A percentile compares a stretch with the other conserved stretches of the same genome.
These are phyloP conservation scores for Oegoconia quadripuncta DNA, from an alignment of 2,888 invertebrate species.

Conservation along the genomic window DNA sequence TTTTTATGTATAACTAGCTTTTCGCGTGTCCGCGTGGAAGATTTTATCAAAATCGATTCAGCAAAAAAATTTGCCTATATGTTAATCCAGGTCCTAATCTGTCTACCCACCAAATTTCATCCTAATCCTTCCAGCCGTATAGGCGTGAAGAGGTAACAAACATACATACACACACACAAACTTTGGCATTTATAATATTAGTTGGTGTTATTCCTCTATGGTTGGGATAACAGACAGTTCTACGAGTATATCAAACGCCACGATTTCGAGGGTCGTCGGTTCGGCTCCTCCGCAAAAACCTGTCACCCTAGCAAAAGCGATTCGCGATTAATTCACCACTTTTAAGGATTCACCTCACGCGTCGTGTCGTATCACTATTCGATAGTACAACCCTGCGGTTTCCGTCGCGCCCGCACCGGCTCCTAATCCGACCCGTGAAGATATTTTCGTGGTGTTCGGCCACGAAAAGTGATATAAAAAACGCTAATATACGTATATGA, in stretches of 20 bases:
- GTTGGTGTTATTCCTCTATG: too few relatives aligned
- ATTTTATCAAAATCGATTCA: too few relatives aligned
- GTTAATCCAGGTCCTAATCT: too few relatives aligned
- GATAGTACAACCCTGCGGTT: slow-evolving; percentile 43
- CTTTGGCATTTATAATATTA: too few relatives aligned
- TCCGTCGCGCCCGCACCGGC: slow-evolving; percentile 33
- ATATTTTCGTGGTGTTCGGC: slow-evolving; percentile 50
- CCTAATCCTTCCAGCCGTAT: too few relatives aligned
- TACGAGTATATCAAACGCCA: background rate
- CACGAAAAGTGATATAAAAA: slow-evolving; percentile 24
- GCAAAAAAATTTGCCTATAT: too few relatives aligned
- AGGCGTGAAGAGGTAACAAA: too few relatives aligned
- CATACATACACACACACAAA: too few relatives aligned
- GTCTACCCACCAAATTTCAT: too few relatives aligned
- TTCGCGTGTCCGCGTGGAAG: too few relatives aligned
- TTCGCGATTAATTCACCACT: slow-evolving; percentile 35
- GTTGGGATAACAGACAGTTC: background rate
- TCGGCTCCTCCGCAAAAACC: background rate
- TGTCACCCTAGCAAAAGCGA: slow-evolving; percentile 14
- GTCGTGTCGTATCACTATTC: slow-evolving; percentile 42
- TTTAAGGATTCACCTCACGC: slow-evolving; percentile 57
- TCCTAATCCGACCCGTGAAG: slow-evolving; percentile 58
- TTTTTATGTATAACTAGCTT: too few relatives aligned
- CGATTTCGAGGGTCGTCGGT: background rate
- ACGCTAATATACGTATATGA: too few relatives aligned